Conservation (phyloP, 2,797 vertebrate species). For the Pangasius macronema region DNA sequence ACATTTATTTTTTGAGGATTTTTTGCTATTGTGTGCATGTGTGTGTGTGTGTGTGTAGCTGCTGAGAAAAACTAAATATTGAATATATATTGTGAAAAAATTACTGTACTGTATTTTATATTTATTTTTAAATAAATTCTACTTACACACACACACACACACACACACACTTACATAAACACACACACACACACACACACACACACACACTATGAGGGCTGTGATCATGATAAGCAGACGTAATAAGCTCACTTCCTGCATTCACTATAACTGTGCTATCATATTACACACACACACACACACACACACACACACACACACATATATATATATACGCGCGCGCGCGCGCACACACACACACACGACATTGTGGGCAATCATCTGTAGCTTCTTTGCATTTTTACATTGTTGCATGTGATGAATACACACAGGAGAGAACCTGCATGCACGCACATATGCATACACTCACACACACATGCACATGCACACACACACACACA, state of each 20-base stretch:
- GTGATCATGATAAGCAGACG: not conserved
- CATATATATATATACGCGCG: no score
- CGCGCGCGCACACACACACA: constrained; percentile 41
- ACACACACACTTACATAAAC: constrained; percentile 15
- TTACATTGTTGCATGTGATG: constrained; percentile 18
- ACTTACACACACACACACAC: constrained; percentile 24
- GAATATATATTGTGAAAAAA: not conserved
- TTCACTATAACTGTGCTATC: constrained; percentile 2
- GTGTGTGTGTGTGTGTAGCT: not conserved
- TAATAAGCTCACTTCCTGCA: constrained; percentile 18
- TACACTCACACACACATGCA: not conserved
- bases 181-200: constrained; percentile 6
- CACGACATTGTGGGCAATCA: constrained; percentile 6
- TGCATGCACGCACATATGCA: not conserved
- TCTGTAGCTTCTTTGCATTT: constrained; percentile 13
- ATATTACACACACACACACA: constrained; percentile 5
- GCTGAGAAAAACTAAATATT: not conserved
- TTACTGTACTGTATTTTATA: not conserved
- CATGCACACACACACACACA: constrained; percentile 2
- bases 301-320: not conserved
- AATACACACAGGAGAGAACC: constrained; percentile 3
- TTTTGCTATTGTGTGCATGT: not conserved
- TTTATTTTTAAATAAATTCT: constrained; percentile 11
- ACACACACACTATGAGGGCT: not conserved
- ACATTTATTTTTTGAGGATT: no score